phyloP scores from a whole-genome alignment of 2,888 invertebrate genomes.

The Selenia dentaria region DNA sequence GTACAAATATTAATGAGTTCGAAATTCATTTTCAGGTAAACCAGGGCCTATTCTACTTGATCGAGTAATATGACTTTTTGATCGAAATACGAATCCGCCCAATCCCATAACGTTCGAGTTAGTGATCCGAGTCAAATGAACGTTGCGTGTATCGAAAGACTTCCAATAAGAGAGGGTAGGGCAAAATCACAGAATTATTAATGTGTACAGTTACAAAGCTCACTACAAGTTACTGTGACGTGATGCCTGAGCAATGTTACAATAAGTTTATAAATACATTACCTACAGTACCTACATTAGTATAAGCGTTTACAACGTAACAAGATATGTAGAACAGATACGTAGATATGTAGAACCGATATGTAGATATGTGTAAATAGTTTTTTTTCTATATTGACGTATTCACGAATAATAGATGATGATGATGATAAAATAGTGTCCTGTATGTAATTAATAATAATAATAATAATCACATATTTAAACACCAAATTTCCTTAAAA shows the following conservation, averaged over 20 bases:
- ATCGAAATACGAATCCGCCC: slow-evolving; percentile 33
- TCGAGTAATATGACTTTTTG: slow-evolving; percentile 27
- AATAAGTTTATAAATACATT: no score
- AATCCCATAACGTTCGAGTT: slow-evolving; percentile 40
- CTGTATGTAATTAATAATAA: no score
- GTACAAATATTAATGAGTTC: slow-evolving; percentile 22
- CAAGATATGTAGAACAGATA: no score
- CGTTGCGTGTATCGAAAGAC: slow-evolving; percentile 70
- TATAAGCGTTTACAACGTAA: no score
- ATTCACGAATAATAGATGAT: no score
- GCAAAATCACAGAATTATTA: slow-evolving; percentile 7
- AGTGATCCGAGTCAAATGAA: slow-evolving; percentile 62
- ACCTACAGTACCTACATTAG: no score
- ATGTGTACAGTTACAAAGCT: slow-evolving; percentile 12
- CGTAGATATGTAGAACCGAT: no score
- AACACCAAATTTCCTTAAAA: no score
- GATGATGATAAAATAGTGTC: no score
- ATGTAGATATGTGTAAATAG: no score
- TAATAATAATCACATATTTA: no score
- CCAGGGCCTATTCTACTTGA: slow-evolving; percentile 17
- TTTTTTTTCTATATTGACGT: no score
- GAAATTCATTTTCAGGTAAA: slow-evolving; percentile 20
- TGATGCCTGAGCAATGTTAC: not conserved
- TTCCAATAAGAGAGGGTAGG: slow-evolving; percentile 56
- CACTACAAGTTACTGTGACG: not conserved